Evolutionary conservation across 2,888 invertebrate genomes (phyloP), one percentile per base, ranked within the genome.

Genomic region (Nephrocerus scutellatus): DNA sequence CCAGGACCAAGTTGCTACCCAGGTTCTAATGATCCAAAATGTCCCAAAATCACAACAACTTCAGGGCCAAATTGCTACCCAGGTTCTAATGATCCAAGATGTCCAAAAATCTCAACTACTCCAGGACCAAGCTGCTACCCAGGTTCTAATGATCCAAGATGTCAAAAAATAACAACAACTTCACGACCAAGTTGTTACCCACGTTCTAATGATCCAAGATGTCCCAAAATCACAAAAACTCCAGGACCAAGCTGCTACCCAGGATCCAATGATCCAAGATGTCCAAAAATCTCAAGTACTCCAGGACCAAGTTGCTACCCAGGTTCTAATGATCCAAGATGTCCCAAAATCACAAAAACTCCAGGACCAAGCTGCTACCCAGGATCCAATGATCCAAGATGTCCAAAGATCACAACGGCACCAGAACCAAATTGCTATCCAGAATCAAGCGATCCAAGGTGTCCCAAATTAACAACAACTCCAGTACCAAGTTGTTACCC

Each of bases 171-270:
- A 36, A 49, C 48, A 5, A 41, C 50, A 2, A 38, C 46, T 13
- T 55, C 59, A 9, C 47, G 53, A 1, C 54, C 57, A 8, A 50
- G 46, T 4, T 6, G 58, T 32, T 53, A 43, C 31, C 56, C 58
- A 5, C 57, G 59, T 6, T 59, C 59, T 9, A 54, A 44, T 8
- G 64, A 47, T 37, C 40, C 43, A 14, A 22, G 21, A 2, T 49
- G 49, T n/a, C n/a, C n/a, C n/a, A n/a, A n/a, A n/a, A n/a, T n/a
- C n/a, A n/a, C n/a, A n/a, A n/a, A n/a, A n/a, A n/a, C n/a, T n/a
- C n/a, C n/a, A n/a, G n/a, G n/a, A n/a, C n/a, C n/a, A n/a, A n/a
- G 20, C 60, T 67, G 66, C 33, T 64, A 55, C 29, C 62, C 62
- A 6, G 66, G 63, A 6, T 56, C 61, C 2, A 45, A 23, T 1